Evolutionary conservation across 2,113 vertebrate species (phyloP).

Genomic region (Nematolebias whitei): DNA sequence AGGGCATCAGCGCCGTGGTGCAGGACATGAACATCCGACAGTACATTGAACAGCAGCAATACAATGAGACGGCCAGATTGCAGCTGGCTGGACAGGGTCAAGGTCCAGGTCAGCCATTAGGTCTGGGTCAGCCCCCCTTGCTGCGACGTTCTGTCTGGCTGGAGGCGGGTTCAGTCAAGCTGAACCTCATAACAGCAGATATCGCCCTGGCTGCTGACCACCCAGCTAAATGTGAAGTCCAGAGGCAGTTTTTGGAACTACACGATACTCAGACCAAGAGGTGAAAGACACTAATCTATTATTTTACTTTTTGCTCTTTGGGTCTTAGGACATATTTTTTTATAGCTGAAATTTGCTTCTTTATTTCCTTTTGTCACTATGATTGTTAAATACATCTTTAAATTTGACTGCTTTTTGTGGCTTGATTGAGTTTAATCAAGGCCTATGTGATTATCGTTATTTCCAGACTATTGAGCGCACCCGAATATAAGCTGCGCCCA

Average conservation of each 20-base stretch:
- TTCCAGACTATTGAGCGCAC: no score
- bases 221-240: slow-evolving; percentile 92
- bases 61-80: slow-evolving; percentile 56
- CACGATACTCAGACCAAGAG: slow-evolving; percentile 92
- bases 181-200: slow-evolving; percentile 94
- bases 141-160: slow-evolving; percentile 92
- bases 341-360: neutral
- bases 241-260: slow-evolving; percentile 92
- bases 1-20: slow-evolving; percentile 92
- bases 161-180: slow-evolving; percentile 91
- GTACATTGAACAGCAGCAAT: slow-evolving; percentile 85
- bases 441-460: no score
- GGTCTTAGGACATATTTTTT: no score
- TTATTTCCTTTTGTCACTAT: neutral
- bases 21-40: slow-evolving; percentile 92
- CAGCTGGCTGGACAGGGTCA: slow-evolving; percentile 64
- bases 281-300: slow-evolving; percentile 67
- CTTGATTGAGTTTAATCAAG: slow-evolving; percentile 3
- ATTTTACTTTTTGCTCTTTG: neutral
- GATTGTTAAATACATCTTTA: neutral
- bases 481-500: no score
- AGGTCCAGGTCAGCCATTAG: slow-evolving; percentile 66
- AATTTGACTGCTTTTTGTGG: neutral
- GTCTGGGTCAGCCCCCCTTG: slow-evolving; percentile 84
- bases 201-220: slow-evolving; percentile 94